These are phyloP conservation scores for Plecotus auritus DNA, from an alignment of 2,113 vertebrate genomes.

Conservation along the genomic window DNA sequence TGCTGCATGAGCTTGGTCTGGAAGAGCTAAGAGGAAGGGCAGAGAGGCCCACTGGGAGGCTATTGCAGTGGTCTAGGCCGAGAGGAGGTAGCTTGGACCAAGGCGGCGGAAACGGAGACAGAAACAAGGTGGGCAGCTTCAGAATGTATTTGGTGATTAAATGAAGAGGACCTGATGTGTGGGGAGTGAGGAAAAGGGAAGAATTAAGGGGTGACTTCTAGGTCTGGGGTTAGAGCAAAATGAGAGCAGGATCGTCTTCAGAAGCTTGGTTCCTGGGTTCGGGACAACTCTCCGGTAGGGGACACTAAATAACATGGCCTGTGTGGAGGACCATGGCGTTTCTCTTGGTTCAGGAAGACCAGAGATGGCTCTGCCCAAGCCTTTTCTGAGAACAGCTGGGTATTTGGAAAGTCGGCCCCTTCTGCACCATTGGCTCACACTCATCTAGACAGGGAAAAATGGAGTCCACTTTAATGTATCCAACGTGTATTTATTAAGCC, in stretches of 20 bases:
- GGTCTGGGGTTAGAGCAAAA: not conserved
- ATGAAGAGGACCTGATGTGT: not conserved
- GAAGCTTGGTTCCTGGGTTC: not conserved
- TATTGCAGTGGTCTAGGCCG: not conserved
- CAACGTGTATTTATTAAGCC: not conserved
- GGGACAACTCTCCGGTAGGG: not conserved
- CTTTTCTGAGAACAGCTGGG: not conserved
- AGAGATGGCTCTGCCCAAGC: not conserved
- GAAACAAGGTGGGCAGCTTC: not conserved
- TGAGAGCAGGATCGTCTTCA: not conserved
- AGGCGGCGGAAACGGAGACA: not conserved
- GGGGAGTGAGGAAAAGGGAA: not conserved
- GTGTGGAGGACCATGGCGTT: not conserved
- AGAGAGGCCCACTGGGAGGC: not conserved
- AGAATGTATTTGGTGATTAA: not conserved
- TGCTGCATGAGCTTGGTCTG: not conserved
- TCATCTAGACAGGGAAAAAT: not conserved
- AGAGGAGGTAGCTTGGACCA: not conserved
- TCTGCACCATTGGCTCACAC: not conserved
- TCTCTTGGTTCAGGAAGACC: not conserved
- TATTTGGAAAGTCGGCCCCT: not conserved
- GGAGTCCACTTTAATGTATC: not conserved
- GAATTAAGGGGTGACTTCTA: not conserved
- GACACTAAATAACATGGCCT: too few species aligned
- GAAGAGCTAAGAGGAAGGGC: not conserved